Conservation (phyloP, 2,113 vertebrate genomes). For the Eptesicus fuscus region DNA sequence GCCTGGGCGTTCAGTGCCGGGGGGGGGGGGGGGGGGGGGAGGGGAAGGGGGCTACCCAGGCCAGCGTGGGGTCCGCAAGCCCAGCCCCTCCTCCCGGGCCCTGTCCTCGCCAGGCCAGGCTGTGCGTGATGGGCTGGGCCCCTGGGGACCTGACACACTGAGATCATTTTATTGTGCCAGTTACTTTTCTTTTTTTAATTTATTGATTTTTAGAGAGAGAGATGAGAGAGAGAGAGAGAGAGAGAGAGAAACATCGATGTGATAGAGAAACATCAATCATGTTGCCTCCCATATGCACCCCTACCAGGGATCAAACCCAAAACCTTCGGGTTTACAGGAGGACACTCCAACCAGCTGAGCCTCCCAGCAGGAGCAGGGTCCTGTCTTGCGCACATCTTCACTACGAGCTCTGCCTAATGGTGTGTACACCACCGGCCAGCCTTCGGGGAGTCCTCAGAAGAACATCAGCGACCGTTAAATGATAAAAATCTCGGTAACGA, state of each 20-base stretch:
- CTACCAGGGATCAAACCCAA: not conserved
- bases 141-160: accelerated
- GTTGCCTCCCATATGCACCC: not conserved
- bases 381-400: not conserved
- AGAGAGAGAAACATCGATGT: too few species aligned
- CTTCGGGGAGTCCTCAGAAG: not conserved
- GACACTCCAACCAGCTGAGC: too few species aligned
- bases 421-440: not conserved
- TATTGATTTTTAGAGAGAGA: not conserved
- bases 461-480: not conserved
- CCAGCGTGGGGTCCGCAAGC: accelerated
- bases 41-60: accelerated
- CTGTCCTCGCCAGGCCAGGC: not conserved
- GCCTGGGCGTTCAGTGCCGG: accelerated
- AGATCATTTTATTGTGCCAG: too few species aligned
- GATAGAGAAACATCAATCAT: not conserved
- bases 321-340: not conserved
- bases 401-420: not conserved
- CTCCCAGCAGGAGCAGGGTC: not conserved
- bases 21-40: accelerated
- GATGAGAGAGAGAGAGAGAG: too few species aligned
- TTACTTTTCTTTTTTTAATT: not conserved
- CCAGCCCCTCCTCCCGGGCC: not conserved
- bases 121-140: accelerated
- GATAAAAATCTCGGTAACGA: not conserved